phyloP scores from a whole-genome alignment of 1,140 invertebrate genomes.

The Pseudachorutes palmiensis region DNA sequence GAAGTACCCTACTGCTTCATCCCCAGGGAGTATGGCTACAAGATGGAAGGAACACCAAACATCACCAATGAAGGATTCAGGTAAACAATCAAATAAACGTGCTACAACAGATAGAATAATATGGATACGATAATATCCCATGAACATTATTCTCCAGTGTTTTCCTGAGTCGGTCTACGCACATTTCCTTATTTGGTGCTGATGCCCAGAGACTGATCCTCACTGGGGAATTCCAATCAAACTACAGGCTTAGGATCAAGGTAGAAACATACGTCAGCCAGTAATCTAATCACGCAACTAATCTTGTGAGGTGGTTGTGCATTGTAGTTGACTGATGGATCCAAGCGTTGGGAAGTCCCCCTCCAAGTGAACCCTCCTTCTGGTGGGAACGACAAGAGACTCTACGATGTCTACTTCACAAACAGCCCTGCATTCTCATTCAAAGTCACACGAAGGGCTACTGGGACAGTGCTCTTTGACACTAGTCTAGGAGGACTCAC shows the following conservation, averaged over 20 bases:
- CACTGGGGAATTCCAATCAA: constrained; percentile 24
- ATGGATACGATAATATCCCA: not conserved
- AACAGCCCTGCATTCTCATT: constrained; percentile 31
- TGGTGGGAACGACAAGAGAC: constrained; percentile 11
- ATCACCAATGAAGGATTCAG: constrained; percentile 9
- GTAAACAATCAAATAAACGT: constrained; percentile 1
- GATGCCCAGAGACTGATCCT: not conserved
- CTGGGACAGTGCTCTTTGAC: constrained; percentile 29
- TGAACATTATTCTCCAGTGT: constrained; percentile 10
- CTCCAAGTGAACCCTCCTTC: constrained; percentile 23
- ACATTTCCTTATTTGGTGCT: constrained; percentile 7
- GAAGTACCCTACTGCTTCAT: constrained; percentile 19
- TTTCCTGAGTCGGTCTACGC: not conserved
- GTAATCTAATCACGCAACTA: too few relatives aligned
- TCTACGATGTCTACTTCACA: constrained; percentile 25
- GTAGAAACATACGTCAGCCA: too few relatives aligned
- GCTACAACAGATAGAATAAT: not conserved
- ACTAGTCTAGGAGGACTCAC: constrained; percentile 53
- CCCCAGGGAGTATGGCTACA: not conserved
- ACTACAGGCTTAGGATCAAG: constrained; percentile 33
- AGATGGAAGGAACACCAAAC: constrained; percentile 2
- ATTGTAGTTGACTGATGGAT: constrained; percentile 25
- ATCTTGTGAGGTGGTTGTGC: too few relatives aligned
- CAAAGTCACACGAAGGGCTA: constrained; percentile 25
- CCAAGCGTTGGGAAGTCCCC: constrained; percentile 32